Evolutionary conservation across 2,113 vertebrate species (phyloP), one percentile per base, ranked within the genome.

Genomic region (Plecotus auritus): DNA sequence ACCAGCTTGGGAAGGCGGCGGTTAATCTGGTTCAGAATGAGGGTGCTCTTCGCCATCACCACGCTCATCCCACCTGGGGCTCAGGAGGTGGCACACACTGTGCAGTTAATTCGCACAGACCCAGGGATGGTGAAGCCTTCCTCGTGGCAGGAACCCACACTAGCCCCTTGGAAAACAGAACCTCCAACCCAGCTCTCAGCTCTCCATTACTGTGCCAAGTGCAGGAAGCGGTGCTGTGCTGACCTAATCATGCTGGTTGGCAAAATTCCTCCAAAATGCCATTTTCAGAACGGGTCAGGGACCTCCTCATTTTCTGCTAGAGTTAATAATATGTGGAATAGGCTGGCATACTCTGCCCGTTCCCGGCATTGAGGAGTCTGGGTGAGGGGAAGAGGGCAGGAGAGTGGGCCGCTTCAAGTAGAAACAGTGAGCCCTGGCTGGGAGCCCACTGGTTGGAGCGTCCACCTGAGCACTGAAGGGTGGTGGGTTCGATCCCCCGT

Each of bases 11-110:
- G 28, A 61, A 32, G 40, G 5, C 0, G 23, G 56, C 49, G 1
- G 0, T 14, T 30, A 11, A 54, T 2, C 1, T 22, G 92, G 64
- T 40, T 81, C 32, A 22, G 51, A 40, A 28, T 1, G 16, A 45
- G 6, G 51, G 32, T 4, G 0, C 30, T 56, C 18, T 22, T 13
- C 1, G 13, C 61, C 26, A 42, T 0, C 17, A 17, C 30, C 42
- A 4, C 0, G 5, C 20, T 16, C 92, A 35, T 0, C 0, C 0
- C 0, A 14, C n/a, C 32, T 1, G 1, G 37, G 51, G n/a, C n/a
- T n/a, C 28, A 40, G 37, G 37, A 40, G n/a, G n/a, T n/a, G n/a
- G n/a, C 0, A 0, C 4, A 6, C 32, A n/a, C n/a, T 35, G 49
- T 16, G 67, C 54, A 16, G 70, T 37, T 8, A 59, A 49, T 20